Evolutionary conservation across 2,888 invertebrate genomes (phyloP).

Genomic region (Nomada flava): DNA sequence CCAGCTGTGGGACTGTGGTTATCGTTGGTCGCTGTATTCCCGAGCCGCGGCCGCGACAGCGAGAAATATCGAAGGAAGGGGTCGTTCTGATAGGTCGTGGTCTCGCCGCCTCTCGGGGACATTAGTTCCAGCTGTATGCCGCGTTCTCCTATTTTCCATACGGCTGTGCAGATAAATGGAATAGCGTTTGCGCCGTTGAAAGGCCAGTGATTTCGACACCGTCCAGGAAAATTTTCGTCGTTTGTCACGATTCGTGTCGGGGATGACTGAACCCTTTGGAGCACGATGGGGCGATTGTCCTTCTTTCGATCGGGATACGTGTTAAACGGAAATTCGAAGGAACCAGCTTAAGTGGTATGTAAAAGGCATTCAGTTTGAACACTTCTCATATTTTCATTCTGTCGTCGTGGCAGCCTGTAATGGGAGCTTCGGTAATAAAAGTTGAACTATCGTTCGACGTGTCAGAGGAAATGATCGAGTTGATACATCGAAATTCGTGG

Average conservation of each 20-base stretch:
- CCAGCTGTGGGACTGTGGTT: conserved; percentile 21
- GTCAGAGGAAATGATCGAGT: conserved; percentile 32
- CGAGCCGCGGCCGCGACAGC: conserved; percentile 22
- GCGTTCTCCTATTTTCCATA: neutral
- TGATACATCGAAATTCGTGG: conserved; percentile 69
- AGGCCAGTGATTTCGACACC: conserved; percentile 20
- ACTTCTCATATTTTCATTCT: too few species aligned
- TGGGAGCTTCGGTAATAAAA: too few species aligned
- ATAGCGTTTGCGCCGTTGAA: neutral
- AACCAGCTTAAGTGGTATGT: too few species aligned
- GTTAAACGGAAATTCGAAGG: too few species aligned
- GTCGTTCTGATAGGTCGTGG: conserved; percentile 19
- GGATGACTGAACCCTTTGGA: too few species aligned
- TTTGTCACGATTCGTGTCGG: neutral
- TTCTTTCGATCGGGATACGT: too few species aligned
- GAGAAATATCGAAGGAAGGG: conserved; percentile 34
- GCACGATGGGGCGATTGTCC: neutral
- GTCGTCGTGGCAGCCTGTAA: too few species aligned
- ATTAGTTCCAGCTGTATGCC: conserved; percentile 24
- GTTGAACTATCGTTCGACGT: too few species aligned
- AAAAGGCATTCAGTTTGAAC: too few species aligned
- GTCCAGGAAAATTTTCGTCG: neutral
- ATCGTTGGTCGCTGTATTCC: conserved; percentile 38
- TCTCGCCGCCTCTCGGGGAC: conserved; percentile 1
- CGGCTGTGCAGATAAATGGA: conserved; percentile 16